Base-by-base conservation (phyloP, 1,140 invertebrate genomes). In the Hypothenemus hampei region DNA sequence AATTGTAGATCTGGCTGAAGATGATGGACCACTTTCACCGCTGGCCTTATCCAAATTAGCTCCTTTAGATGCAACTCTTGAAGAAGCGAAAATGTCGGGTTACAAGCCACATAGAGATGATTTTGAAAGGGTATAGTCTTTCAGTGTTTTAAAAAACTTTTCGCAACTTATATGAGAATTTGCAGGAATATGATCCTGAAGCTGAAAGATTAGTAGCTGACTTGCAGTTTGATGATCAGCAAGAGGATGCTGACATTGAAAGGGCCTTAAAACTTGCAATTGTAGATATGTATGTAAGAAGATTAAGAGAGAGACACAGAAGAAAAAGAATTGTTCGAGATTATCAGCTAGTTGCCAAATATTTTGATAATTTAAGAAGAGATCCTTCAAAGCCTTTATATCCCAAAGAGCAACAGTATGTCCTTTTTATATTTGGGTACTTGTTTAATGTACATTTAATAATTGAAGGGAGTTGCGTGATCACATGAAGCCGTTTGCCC, bases 31-130 rank as follows among this genome's bases (percentile, higher is more conserved):
- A 13, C 71, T 93, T 20, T 89, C 89, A 35, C 85, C 81, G 10
- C 82, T 77, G 65, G 81, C 87, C 18, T 83, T 85, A 15, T 80
- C 81, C 5, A 72, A 81, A 48, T 72, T 94, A 47, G 86, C 89
- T 24, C 84, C 86, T 0, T 67, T 92, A 20, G 89, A 93, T 61
- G 81, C 93, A 31, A 83, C 83, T 24, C 61, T 77, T 6, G 87
- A 93, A 66, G 91, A 97, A 75, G 87, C 91, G 46, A 78, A 85
- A 44, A 82, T 91, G 67, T 73, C 96, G n/a, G 91, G 91, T n/a
- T 98, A 95, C 64, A 94, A 95, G 88, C 88, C 92, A 11, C 87
- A 92, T 68, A 79, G 93, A 68, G 93, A 97, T 80, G 93, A 97
- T 72, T 97, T 94, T 80, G 93, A 97, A 79, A 83, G 89, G 70